These are phyloP conservation scores for Mamestra brassicae DNA, from an alignment of 2,888 invertebrate genomes.

Conservation along the genomic window DNA sequence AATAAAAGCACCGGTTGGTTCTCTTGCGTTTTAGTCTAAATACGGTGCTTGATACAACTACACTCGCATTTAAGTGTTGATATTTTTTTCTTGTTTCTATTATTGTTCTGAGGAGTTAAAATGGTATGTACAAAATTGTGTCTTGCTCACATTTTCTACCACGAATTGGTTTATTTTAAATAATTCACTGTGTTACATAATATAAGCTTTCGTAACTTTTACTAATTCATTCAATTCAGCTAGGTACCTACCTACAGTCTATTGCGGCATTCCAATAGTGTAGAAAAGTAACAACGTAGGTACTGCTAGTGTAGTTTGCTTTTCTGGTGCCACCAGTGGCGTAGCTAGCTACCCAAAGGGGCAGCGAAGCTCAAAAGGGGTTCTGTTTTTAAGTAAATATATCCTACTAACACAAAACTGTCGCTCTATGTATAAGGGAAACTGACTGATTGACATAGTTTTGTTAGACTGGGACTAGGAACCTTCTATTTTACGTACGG, in stretches of 20 bases:
- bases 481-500: too few species aligned
- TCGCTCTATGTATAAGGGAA: too few species aligned
- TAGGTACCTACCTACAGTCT: neutral
- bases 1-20: constrained; percentile 57
- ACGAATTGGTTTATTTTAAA: neutral
- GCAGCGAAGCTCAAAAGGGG: too few species aligned
- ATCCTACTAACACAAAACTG: too few species aligned
- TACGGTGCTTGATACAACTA: constrained; percentile 49
- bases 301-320: neutral
- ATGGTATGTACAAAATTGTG: constrained; percentile 65
- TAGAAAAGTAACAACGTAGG: too few species aligned
- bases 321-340: neutral
- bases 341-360: too few species aligned
- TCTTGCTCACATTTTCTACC: neutral
- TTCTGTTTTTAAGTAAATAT: too few species aligned
- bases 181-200: neutral
- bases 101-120: constrained; percentile 19
- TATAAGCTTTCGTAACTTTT: neutral
- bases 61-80: constrained; percentile 16
- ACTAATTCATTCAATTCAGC: neutral
- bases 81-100: neutral
- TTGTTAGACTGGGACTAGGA: too few species aligned
- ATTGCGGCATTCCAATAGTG: neutral
- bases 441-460: too few species aligned
- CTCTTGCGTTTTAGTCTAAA: constrained; percentile 53